Base-by-base conservation (phyloP, 2,113 vertebrate species). In the Lathamus discolor region DNA sequence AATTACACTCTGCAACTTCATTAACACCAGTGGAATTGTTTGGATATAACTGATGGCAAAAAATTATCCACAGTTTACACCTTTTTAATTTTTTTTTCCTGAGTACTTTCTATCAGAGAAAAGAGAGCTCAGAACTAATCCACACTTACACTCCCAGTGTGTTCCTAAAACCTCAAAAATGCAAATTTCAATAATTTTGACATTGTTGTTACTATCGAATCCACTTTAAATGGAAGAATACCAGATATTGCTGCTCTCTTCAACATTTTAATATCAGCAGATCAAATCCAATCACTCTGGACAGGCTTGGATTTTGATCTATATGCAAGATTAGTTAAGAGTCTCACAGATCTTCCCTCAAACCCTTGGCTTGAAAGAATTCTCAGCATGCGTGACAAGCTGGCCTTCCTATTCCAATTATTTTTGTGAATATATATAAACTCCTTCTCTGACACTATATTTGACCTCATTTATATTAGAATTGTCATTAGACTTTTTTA, bases 281-380 rank as follows among this genome's bases (percentile, higher is more conserved):
- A 94, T 97, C 88, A 96, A 96, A 95, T 92, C 51, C 91, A 97
- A 95, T 93, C 52, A 95, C 59, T 83, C 88, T 68, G 76, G 77
- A 87, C 66, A 93, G 75, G 48, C 46, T 91, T 95, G 81, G 57
- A 95, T 96, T 96, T 93, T 95, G 91, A 91, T 86, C 80, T 78
- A 64, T 28, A n/a, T 6, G 11, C 43, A 87, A 90, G 86, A 95
- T 85, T 83, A 95, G 43, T 72, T 78, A 67, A 92, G 17, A 92
- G 61, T 74, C 25, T 2, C n/a, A 68, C 66, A 85, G 51, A 83
- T 79, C 90, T 85, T 92, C 66, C 54, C 51, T 81, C 66, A 77
- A 95, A 93, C 29, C 66, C 13, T 66, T 87, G 13, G 41, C 79
- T 80, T 90, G 44, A 91, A 93, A 88, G 77, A 97, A 68, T 86